These are phyloP conservation scores for Lacerta agilis DNA, from an alignment of 2,797 vertebrate genomes.

Conservation along the genomic window DNA sequence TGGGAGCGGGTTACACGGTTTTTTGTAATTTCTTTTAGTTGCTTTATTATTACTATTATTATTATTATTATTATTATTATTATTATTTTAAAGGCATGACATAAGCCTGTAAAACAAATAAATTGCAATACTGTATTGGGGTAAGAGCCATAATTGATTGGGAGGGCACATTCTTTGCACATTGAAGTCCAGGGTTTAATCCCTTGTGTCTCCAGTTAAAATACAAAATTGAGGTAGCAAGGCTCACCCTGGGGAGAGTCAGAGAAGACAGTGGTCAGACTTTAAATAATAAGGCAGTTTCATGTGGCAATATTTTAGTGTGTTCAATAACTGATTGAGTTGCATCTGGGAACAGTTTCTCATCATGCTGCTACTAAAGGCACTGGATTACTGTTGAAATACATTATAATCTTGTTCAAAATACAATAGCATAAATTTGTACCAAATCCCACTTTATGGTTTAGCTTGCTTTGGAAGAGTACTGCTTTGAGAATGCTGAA, in stretches of 20 bases:
- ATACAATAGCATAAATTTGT: neutral
- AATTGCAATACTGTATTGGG: neutral
- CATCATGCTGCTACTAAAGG: neutral
- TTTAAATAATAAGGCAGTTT: neutral
- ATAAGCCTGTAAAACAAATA: neutral
- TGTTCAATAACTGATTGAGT: neutral
- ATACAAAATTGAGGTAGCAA: neutral
- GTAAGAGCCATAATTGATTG: neutral
- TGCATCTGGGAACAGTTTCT: neutral
- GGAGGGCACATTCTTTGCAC: neutral
- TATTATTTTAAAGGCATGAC: neutral
- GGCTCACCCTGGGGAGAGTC: neutral
- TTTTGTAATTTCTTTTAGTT: too few relatives aligned
- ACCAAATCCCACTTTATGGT: neutral
- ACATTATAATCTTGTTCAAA: neutral
- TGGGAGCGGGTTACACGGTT: too few relatives aligned
- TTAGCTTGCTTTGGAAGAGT: neutral
- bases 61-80: too few relatives aligned
- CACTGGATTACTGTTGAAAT: too few relatives aligned
- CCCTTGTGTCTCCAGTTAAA: neutral
- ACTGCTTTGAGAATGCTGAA: neutral
- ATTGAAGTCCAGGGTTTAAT: too few relatives aligned
- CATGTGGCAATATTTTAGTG: neutral
- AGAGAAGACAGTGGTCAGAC: neutral
- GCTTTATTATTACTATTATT: too few relatives aligned